These are phyloP conservation scores for Drosophila vallismaia DNA, from an alignment of 2,888 invertebrate genomes.

Conservation along the genomic window DNA sequence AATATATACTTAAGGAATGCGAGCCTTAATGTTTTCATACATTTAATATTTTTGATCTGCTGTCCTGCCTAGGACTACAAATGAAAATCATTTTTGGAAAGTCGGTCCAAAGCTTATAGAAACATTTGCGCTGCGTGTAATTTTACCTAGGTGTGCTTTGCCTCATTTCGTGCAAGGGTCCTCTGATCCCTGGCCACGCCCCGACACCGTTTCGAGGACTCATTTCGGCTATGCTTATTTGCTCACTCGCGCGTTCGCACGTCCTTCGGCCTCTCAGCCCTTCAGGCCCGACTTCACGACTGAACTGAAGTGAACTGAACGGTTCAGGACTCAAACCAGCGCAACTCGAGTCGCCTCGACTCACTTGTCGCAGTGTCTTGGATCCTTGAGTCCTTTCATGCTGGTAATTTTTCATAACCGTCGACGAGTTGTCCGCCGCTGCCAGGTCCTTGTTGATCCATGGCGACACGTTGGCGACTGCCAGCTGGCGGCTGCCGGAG, in stretches of 20 bases:
- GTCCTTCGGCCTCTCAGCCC: constrained; percentile 20
- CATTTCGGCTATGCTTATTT: constrained; percentile 45
- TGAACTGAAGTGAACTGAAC: neutral
- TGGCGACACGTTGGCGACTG: constrained; percentile 62
- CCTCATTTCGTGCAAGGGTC: constrained; percentile 13
- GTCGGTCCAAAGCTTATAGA: neutral
- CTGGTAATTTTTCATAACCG: constrained; percentile 70
- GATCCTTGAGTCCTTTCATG: constrained; percentile 49
- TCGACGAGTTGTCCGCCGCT: constrained; percentile 45
- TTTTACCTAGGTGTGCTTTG: neutral
- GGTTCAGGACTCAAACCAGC: neutral
- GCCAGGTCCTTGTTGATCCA: constrained; percentile 62
- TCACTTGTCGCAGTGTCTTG: constrained; percentile 36
- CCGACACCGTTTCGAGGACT: constrained; percentile 35
- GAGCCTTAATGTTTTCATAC: no score
- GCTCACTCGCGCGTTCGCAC: constrained; percentile 39
- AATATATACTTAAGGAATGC: neutral
- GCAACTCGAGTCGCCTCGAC: constrained; percentile 14
- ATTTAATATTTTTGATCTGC: no score
- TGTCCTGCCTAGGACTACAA: no score
- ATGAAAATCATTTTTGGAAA: no score
- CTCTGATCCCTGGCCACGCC: constrained; percentile 17
- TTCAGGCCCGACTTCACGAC: neutral
- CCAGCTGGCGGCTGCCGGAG: neutral
- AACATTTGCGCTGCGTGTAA: neutral